Conservation (phyloP, 2,888 invertebrate species). For the Caenorhabditis angaria region DNA sequence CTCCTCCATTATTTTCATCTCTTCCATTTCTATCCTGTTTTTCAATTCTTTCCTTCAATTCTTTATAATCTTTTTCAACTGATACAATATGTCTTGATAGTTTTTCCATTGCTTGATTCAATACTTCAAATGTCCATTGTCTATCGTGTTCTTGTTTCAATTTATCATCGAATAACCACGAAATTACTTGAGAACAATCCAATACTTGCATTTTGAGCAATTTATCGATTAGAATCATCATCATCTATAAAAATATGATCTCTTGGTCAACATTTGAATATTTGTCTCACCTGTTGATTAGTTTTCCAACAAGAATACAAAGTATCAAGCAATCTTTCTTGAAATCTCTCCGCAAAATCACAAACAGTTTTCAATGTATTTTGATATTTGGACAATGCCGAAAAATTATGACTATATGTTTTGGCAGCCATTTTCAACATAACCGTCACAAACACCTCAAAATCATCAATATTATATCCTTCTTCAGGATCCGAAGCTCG, state of each 20-base stretch:
- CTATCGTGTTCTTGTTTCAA: slow-evolving; percentile 73
- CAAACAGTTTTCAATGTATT: slow-evolving; percentile 81
- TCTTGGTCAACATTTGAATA: neutral
- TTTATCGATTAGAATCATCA: slow-evolving; percentile 93
- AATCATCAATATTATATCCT: slow-evolving; percentile 86
- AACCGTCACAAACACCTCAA: slow-evolving; percentile 80
- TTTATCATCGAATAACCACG: slow-evolving; percentile 79
- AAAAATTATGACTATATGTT: slow-evolving; percentile 96
- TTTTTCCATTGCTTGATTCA: slow-evolving; percentile 92
- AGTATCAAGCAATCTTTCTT: slow-evolving; percentile 89
- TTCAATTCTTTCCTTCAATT: slow-evolving; percentile 38
- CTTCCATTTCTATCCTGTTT: slow-evolving; percentile 8
- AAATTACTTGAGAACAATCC: slow-evolving; percentile 94
- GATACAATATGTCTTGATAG: slow-evolving; percentile 79
- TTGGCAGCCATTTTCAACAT: slow-evolving; percentile 91
- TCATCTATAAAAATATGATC: slow-evolving; percentile 79
- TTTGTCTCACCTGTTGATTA: slow-evolving; percentile 80
- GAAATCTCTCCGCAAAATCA: slow-evolving; percentile 88
- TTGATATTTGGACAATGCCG: slow-evolving; percentile 86
- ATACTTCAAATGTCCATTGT: slow-evolving; percentile 93
- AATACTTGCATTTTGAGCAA: slow-evolving; percentile 95
- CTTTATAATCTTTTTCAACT: slow-evolving; percentile 43
- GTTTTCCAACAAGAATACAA: slow-evolving; percentile 94
- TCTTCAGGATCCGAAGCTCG: slow-evolving; percentile 78
- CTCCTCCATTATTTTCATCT: slow-evolving; percentile 17